phyloP scores from a whole-genome alignment of 2,113 vertebrate genomes.

The Pipra filicauda region DNA sequence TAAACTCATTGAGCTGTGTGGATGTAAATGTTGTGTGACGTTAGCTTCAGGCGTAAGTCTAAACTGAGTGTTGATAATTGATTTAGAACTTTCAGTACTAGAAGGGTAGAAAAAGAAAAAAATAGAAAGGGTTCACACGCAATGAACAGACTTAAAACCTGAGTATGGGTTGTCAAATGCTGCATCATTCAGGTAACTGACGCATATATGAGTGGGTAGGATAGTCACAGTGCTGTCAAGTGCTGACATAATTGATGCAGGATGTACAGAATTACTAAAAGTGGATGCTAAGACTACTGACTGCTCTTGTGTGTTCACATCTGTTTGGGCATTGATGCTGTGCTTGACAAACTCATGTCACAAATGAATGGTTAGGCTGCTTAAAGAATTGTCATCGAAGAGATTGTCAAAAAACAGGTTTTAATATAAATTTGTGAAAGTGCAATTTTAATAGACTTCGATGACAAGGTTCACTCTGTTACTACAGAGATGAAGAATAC shows the following conservation, averaged over 20 bases:
- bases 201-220: fast-evolving
- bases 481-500: background rate
- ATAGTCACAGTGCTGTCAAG: background rate
- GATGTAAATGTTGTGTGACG: background rate
- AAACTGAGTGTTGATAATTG: background rate
- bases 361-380: background rate
- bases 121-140: background rate
- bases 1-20: background rate
- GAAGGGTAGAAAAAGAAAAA: background rate
- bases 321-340: background rate
- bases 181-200: background rate
- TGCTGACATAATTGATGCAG: background rate
- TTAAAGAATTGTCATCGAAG: background rate
- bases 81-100: background rate
- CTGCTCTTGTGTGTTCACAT: fast-evolving
- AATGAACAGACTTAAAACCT: background rate
- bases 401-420: background rate
- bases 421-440: background rate
- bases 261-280: background rate
- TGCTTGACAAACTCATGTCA: background rate
- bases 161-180: background rate
- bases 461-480: background rate
- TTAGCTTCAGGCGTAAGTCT: background rate
- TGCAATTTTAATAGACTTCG: background rate
- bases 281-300: background rate